Evolutionary conservation across 2,113 vertebrate genomes (phyloP), one percentile per base, ranked within the genome.

Genomic region (Campylomormyrus tamandua): DNA sequence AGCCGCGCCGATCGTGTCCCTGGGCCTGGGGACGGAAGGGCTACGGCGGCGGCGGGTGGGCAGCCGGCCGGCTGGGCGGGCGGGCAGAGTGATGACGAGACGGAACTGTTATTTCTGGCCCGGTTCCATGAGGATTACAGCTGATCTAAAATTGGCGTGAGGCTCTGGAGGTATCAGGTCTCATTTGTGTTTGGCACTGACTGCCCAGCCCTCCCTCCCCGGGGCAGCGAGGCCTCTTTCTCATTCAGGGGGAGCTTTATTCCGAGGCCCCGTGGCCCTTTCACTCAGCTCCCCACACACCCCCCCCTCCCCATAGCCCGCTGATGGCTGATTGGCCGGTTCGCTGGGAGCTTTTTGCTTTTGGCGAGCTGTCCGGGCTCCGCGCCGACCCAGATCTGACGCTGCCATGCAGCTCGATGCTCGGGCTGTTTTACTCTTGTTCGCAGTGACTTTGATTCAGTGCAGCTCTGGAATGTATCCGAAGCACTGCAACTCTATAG

Each of bases 41-140:
- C 39, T 8, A 27, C 5, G 19, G n/a, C n/a, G 58, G 9, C 24
- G n/a, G 62, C n/a, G 58, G 58, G 58, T 27, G 58, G 58, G 11
- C 5, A n/a, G 58, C 31, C 52, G 9, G 35, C 17, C 17, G 52
- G 52, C 2, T 56, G 87, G n/a, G 62, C n/a, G n/a, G 56, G 58
- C 10, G 1, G 62, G 24, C 66, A 49, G 66, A 70, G 62, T 88
- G 62, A 88, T 49, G 62, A 50, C 8, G 66, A 11, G 46, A 35
- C 15, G 10, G n/a, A 88, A 77, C 58, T 58, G 58, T 62, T 49
- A 66, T 88, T 58, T 39, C 42, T 88, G n/a, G 88, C 45, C 27
- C 11, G 62, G 88, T n/a, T 74, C 58, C 42, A 49, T 88, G 88
- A 48, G 88, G 88, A 88, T 88, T 88, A 74, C 45, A 88, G 45